Percentiles rank a stretch among this genome's conserved stretches.
Evolutionary conservation across 2,797 vertebrate genomes (phyloP).

Genomic region (Chelon labrosus): DNA sequence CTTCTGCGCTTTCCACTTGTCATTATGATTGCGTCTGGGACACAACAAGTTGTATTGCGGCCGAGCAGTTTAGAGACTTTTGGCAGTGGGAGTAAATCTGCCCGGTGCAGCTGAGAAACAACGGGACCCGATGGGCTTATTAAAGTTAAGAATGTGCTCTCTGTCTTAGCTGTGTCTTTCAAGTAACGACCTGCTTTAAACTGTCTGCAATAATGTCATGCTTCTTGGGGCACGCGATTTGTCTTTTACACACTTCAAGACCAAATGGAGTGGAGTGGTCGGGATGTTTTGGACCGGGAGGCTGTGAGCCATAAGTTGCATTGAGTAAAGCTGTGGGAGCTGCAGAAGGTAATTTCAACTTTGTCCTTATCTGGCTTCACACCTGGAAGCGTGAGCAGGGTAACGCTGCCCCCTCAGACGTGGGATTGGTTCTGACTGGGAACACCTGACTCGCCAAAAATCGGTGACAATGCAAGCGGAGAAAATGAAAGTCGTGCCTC

Average conservation of each 20-base stretch:
- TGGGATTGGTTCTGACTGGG: slow-evolving; percentile 47
- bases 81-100: slow-evolving; percentile 4
- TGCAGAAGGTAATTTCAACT: slow-evolving; percentile 57
- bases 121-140: slow-evolving; percentile 29
- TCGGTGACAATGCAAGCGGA: slow-evolving; percentile 16
- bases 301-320: slow-evolving; percentile 22
- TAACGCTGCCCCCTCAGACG: slow-evolving; percentile 31
- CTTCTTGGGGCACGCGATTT: slow-evolving; percentile 1
- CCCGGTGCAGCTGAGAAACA: slow-evolving; percentile 21
- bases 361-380: slow-evolving; percentile 67
- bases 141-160: slow-evolving; percentile 19
- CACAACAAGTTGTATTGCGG: slow-evolving; percentile 14
- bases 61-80: slow-evolving; percentile 18
- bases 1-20: slow-evolving; percentile 37
- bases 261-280: slow-evolving; percentile 19
- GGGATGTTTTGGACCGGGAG: slow-evolving; percentile 35
- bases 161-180: slow-evolving; percentile 24
- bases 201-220: slow-evolving; percentile 22
- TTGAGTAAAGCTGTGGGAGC: slow-evolving; percentile 7
- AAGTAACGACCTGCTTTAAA: slow-evolving; percentile 35
- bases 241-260: slow-evolving; percentile 21
- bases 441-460: slow-evolving; percentile 56
- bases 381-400: slow-evolving; percentile 60
- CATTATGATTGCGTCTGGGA: slow-evolving; percentile 47
- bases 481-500: slow-evolving; percentile 14